Evolutionary conservation across 2,797 vertebrate genomes (phyloP).

Genomic region (Leptodactylus fallax): DNA sequence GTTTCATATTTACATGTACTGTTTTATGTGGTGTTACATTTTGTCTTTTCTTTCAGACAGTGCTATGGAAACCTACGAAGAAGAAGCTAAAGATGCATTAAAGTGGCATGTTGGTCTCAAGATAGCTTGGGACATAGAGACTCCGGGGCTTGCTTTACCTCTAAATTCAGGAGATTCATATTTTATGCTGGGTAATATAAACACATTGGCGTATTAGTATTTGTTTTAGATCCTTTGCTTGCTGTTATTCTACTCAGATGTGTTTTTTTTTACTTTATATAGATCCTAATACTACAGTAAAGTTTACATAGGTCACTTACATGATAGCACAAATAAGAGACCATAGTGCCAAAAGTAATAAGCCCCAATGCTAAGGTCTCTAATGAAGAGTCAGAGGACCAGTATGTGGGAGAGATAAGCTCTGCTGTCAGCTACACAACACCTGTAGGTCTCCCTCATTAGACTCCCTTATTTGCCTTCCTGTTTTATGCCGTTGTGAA

Average conservation of each 20-base stretch:
- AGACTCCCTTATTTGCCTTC: neutral
- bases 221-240: neutral
- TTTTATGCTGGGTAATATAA: constrained; percentile 91
- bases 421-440: neutral
- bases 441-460: neutral
- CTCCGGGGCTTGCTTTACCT: constrained; percentile 90
- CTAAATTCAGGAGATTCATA: constrained; percentile 95
- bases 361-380: neutral
- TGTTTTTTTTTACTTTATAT: neutral
- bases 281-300: neutral
- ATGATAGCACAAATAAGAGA: neutral
- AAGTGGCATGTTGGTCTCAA: constrained; percentile 93
- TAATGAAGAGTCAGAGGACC: neutral
- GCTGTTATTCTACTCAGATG: neutral
- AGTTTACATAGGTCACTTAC: neutral
- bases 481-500: neutral
- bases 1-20: no score
- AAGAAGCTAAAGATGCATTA: constrained; percentile 77
- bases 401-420: neutral
- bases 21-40: neutral
- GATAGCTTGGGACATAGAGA: constrained; percentile 96
- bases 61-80: constrained; percentile 70
- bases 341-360: neutral
- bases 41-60: constrained; percentile 66
- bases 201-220: neutral